Evolutionary conservation across 2,888 invertebrate genomes (phyloP), one percentile per base, ranked within the genome.

Genomic region (Eurytoma adleriae): DNA sequence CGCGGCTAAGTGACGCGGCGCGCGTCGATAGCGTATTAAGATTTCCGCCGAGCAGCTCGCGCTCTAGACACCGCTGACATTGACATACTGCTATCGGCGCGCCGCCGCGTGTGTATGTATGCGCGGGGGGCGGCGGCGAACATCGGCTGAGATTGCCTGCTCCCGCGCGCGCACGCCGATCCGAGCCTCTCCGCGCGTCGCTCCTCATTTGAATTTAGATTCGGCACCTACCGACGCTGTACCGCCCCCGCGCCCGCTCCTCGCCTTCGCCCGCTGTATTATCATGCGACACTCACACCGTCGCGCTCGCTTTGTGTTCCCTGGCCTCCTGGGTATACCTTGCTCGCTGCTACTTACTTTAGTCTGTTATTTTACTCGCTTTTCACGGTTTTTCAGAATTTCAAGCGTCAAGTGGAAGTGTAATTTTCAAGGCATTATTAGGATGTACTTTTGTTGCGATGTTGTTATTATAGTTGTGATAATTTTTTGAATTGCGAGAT

Each of bases 201-300:
- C 62, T 71, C 85, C 87, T 88, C 88, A 88, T 89, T 89, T 88
- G 88, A 89, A 89, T 89, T 89, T 89, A 89, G 87, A 89, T 89
- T 88, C 86, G 83, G 77, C 76, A 77, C 68, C 67, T 71, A 27
- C 64, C n/a, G 66, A 5, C 83, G n/a, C 24, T 54, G 54, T 54
- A 14, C 83, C 82, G 81, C 57, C 79, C 50, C 73, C 74, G 61
- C 62, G 18, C 54, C 13, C 27, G 16, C 40, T 40, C 27, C 71
- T 64, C 71, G 48, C 54, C 67, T 66, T 52, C 52, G n/a, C 27
- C 68, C 27, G 16, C 61, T 59, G 27, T 48, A 72, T 71, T 64
- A 77, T 77, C 77, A 77, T 76, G 24, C 68, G 50, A 48, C 54
- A 12, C 48, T 50, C n/a, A 48, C 1, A 14, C 56, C 16, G 54